Base-by-base conservation (phyloP, 2,888 invertebrate genomes). In the Eremobia ochroleuca region DNA sequence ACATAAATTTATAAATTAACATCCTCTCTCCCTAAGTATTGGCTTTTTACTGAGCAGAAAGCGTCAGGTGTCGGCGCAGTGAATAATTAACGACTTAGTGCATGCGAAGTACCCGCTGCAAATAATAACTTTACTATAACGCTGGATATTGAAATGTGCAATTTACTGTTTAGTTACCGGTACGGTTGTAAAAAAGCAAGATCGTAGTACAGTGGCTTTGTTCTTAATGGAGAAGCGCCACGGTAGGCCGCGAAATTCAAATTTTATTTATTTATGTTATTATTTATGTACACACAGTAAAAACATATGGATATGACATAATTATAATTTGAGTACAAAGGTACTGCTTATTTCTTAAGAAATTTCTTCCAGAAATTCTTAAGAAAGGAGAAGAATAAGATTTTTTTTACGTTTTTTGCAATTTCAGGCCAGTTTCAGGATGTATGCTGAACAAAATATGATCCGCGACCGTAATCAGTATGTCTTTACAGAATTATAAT, bases 21-120 rank as follows among this genome's bases (percentile, higher is more conserved):
- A 43, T 49, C 43, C n/a, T 21, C 28, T 62, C 82, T 85, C 34
- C 69, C 65, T 46, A 82, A 74, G 85, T 69, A 85, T 86, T 84
- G 68, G 80, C 80, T 89, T 85, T 88, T 88, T 88, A 86, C 76
- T 79, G 73, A 71, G 66, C 73, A 67, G 82, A 85, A 77, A 77
- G 81, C 81, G 78, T 80, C 87, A 90, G 90, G 91, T 89, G 91
- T 85, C 83, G 76, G 83, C 58, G 83, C 74, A 76, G 69, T 91
- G 90, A 91, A 91, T 91, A 90, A 88, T 91, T 91, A 88, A 91
- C 76, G 86, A 88, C 81, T 81, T 79, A 78, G 78, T 87, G 89
- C 85, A 81, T 79, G 73, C 77, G 66, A 79, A 77, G 77, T 83
- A 77, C 77, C 73, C 69, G 77, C 40, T 87, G 72, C 77, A 81